Evolutionary conservation across 1,140 invertebrate genomes (phyloP), one percentile per base, ranked within the genome.

Genomic region (Anthonomus grandis): DNA sequence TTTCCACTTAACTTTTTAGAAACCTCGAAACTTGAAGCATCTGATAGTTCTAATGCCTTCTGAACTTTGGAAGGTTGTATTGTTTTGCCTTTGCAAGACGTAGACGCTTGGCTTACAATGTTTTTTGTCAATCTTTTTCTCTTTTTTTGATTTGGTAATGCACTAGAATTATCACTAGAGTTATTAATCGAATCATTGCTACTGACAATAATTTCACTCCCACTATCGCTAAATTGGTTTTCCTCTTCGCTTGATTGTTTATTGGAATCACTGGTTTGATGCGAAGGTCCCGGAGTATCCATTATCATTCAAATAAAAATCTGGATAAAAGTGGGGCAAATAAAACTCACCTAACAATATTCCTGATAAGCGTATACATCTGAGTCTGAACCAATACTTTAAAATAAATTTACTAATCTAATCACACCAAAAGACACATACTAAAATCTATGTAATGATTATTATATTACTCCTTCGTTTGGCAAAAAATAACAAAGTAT

Each of bases 171-270:
- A 38, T 38, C 37, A 38, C 37, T 38, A 38, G 10, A 38, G 37
- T 38, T 15, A 38, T 15, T 38, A 38, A 38, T 38, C 37, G 37
- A 38, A 38, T 38, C 13, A 38, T 38, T 38, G 37, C 37, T 38
- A 38, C 37, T 38, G 17, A 38, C 37, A 38, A 38, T 38, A 38
- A 38, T n/a, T 38, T 38, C 37, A 38, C 37, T 38, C 6, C 37
- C 37, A 38, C 37, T 38, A 38, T 6, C 37, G 37, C 37, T 38
- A 38, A 38, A 38, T 15, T 10, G 13, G 37, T 38, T 38, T 38
- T 38, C 37, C 37, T 38, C 5, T 38, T 38, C 37, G 17, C 37
- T 38, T 38, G 17, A 13, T 38, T 38, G 37, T 38, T 38, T 15
- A 38, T 38, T 38, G 37, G 37, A 38, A 38, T 38, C 37, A 38